Conservation (phyloP, 2,113 vertebrate species). For the Poecilia latipinna region DNA sequence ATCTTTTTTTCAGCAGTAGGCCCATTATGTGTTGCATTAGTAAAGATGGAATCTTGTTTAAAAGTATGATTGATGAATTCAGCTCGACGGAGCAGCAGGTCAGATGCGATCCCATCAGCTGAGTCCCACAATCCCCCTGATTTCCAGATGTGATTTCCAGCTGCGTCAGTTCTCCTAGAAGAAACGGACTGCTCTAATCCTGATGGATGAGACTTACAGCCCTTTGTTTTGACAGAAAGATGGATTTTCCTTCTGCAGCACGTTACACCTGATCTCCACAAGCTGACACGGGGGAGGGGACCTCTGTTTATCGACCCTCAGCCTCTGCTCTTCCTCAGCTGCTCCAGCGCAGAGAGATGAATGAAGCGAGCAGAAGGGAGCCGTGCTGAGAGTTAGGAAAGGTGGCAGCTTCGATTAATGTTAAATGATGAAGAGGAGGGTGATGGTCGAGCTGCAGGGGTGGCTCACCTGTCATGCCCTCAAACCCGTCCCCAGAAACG, state of each 20-base stretch:
- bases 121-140: not conserved
- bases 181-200: not conserved
- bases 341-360: slow-evolving; percentile 38
- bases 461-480: slow-evolving; percentile 67
- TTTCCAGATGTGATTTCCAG: slow-evolving; percentile 10
- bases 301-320: not conserved
- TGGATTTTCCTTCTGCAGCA: slow-evolving; percentile 22
- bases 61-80: not conserved
- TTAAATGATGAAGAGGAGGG: slow-evolving; percentile 72
- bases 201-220: slow-evolving; percentile 29
- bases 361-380: slow-evolving; percentile 30
- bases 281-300: slow-evolving; percentile 17
- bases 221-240: slow-evolving; percentile 39
- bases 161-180: not conserved
- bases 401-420: slow-evolving; percentile 71
- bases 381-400: slow-evolving; percentile 29
- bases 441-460: slow-evolving; percentile 36
- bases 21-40: not conserved
- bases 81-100: not conserved
- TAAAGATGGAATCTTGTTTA: not conserved
- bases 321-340: slow-evolving; percentile 17
- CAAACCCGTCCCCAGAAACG: slow-evolving; percentile 29
- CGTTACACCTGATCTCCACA: slow-evolving; percentile 30
- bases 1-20: not conserved
- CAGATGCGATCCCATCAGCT: not conserved